Evolutionary conservation across 2,797 vertebrate species (phyloP).

Genomic region (Sparus aurata): DNA sequence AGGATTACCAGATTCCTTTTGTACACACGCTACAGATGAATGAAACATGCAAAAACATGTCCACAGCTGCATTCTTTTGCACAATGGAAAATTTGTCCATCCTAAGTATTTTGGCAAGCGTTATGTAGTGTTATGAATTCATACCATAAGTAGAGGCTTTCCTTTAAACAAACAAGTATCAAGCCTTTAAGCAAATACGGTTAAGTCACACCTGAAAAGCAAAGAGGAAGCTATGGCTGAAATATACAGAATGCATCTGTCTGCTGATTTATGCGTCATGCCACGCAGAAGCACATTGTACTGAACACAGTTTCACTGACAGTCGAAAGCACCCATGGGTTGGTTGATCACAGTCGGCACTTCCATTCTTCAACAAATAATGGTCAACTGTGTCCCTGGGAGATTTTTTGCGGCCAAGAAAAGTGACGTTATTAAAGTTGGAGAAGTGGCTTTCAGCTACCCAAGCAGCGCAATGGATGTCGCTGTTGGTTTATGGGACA

Average conservation of each 20-base stretch:
- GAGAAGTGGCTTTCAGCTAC: no score
- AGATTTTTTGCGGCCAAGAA: neutral
- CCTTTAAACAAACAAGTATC: constrained; percentile 10
- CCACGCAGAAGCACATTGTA: no score
- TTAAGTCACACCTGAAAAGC: neutral
- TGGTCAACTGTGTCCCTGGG: no score
- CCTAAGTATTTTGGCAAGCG: neutral
- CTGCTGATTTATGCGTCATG: neutral
- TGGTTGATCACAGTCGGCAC: neutral
- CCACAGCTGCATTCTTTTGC: neutral
- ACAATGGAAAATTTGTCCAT: neutral
- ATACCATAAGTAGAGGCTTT: neutral
- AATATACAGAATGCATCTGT: neutral
- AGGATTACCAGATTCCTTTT: constrained; percentile 29
- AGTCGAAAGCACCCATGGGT: neutral
- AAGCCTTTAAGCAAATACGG: constrained; percentile 8
- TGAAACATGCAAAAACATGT: constrained; percentile 8
- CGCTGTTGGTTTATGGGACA: no score
- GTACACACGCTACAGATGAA: constrained; percentile 18
- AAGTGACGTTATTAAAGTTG: no score
- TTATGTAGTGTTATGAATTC: neutral
- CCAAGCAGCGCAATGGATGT: no score
- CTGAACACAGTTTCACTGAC: neutral
- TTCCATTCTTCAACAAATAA: neutral
- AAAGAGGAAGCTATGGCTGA: constrained; percentile 1